Conservation (phyloP, 2,888 invertebrate genomes). For the Oscheius onirici region DNA sequence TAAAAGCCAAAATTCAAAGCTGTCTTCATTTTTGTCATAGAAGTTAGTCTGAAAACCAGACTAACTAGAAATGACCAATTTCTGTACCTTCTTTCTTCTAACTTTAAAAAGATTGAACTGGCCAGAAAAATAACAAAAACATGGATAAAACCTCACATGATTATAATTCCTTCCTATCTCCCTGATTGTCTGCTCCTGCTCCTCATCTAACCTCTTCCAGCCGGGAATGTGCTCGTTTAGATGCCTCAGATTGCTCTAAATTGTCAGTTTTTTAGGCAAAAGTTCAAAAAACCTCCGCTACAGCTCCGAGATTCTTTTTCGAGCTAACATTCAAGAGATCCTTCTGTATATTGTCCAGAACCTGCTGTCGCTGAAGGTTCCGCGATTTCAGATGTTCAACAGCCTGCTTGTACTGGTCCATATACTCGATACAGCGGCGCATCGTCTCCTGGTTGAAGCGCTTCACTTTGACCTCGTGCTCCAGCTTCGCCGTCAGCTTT, state of each 20-base stretch:
- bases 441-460: conserved; percentile 10
- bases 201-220: background rate
- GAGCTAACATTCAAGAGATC: background rate
- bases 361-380: background rate
- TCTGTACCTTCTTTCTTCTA: too few relatives aligned
- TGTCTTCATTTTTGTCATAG: too few relatives aligned
- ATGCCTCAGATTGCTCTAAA: background rate
- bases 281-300: background rate
- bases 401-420: background rate
- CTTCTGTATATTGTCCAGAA: background rate
- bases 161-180: too few relatives aligned
- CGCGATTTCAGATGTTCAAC: conserved; percentile 10
- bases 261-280: too few relatives aligned
- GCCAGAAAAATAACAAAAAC: too few relatives aligned
- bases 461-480: background rate
- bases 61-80: too few relatives aligned
- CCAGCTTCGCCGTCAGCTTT: background rate
- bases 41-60: too few relatives aligned
- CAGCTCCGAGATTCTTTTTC: background rate
- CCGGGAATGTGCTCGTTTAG: background rate
- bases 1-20: too few relatives aligned
- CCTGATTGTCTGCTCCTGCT: background rate
- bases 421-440: background rate
- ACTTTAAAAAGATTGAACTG: too few relatives aligned
- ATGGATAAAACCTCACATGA: too few relatives aligned